phyloP scores from a whole-genome alignment of 2,113 vertebrate genomes.

The Agapornis roseicollis region DNA sequence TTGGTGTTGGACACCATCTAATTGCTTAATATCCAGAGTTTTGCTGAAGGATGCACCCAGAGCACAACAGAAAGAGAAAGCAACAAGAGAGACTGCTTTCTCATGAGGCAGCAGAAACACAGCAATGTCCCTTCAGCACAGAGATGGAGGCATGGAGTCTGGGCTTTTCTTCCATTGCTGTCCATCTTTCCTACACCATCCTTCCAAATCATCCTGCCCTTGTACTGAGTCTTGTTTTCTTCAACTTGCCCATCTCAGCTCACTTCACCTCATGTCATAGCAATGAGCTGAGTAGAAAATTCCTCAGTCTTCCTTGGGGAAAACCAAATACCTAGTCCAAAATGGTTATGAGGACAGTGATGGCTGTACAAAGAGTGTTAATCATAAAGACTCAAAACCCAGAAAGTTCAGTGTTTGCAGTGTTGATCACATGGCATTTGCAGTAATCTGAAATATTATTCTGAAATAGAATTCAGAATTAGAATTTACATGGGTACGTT shows the following conservation, averaged over 20 bases:
- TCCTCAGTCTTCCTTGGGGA: background rate
- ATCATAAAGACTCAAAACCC: background rate
- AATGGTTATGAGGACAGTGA: background rate
- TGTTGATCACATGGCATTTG: background rate
- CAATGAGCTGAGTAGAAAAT: fast-evolving
- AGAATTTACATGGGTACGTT: background rate
- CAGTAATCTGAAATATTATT: background rate
- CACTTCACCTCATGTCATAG: background rate
- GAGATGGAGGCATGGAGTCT: background rate
- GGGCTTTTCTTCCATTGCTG: background rate
- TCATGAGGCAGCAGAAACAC: background rate
- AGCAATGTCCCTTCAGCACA: fast-evolving
- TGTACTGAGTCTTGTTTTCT: background rate
- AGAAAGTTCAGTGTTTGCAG: background rate
- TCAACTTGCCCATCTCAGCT: background rate
- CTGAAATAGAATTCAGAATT: background rate
- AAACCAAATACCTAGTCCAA: background rate
- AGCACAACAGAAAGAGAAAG: background rate
- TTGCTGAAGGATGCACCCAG: background rate
- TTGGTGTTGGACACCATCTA: background rate
- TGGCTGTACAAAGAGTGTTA: background rate
- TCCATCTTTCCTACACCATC: background rate
- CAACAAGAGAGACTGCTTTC: background rate
- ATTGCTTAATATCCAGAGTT: background rate
- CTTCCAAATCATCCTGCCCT: background rate